Base-by-base conservation (phyloP, 2,797 vertebrate species). In the Sebastes flavidus region DNA sequence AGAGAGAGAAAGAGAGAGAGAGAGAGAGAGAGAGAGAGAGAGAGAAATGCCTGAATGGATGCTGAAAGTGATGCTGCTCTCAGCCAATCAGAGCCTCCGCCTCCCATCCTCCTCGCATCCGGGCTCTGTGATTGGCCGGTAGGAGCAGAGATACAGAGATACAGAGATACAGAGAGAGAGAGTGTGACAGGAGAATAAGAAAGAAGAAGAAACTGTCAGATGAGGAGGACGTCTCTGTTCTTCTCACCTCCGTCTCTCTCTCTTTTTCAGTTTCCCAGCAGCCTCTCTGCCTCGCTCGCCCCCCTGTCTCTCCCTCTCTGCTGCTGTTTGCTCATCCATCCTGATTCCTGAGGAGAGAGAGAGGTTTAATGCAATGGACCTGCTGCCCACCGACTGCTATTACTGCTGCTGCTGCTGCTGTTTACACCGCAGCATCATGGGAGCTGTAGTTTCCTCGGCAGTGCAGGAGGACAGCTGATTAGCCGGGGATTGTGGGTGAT, bases 401-500 rank as follows among this genome's bases (percentile, higher is more conserved):
- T 29, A 49, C 73, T 75, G 66, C 38, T 42, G 38, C 38, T 38
- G 36, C 72, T 75, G 66, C 72, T 88, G 90, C 87, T 88, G 87
- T 88, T 90, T 80, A 75, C 84, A 60, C 72, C n/a, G 8, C 29
- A 5, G 90, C 88, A 91, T 91, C 81, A 87, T 92, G 90, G 91
- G 91, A 88, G 75, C 68, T 85, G 91, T 63, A 87, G 89, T 92
- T 34, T 65, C 52, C 61, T 63, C 13, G 6, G 71, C 80, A 10
- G 74, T 6, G 25, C 77, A 71, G 81, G 71, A 85, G 74, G 71
- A 83, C 83, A 88, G 88, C 83, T 89, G 87, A 91, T 84, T 59
- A 66, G 76, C 82, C 4, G 24, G 20, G 75, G 61, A 71, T 71
- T 77, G 84, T 79, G 82, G 84, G 82, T 77, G 12, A 75, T 78